phyloP scores from a whole-genome alignment of 2,888 invertebrate species.

The Himalopsyche kuldschensis region DNA sequence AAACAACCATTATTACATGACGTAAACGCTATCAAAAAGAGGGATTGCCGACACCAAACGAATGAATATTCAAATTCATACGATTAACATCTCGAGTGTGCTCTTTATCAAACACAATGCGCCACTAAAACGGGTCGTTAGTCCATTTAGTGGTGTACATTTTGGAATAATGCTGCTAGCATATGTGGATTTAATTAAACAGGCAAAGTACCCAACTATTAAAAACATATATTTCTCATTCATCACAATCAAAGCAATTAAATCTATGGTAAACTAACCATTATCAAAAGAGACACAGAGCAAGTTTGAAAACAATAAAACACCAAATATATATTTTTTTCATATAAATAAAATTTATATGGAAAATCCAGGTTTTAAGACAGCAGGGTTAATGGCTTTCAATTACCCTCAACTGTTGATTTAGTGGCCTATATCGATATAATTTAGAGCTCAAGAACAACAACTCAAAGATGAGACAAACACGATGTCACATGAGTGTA shows the following conservation, averaged over 20 bases:
- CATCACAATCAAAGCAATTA: background rate
- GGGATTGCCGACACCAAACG: background rate
- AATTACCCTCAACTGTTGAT: too few species aligned
- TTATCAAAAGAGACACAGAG: too few species aligned
- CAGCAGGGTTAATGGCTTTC: too few species aligned
- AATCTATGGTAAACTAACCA: too few species aligned
- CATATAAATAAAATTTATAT: too few species aligned
- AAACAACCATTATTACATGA: background rate
- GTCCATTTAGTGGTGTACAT: background rate
- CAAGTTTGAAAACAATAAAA: too few species aligned
- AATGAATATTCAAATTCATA: slow-evolving; percentile 7
- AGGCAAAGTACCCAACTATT: background rate
- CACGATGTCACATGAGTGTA: too few species aligned
- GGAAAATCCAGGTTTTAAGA: too few species aligned
- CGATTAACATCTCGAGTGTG: slow-evolving; percentile 4
- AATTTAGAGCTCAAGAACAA: too few species aligned
- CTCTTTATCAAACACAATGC: slow-evolving; percentile 1
- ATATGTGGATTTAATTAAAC: background rate
- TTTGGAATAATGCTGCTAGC: background rate
- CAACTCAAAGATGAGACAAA: too few species aligned
- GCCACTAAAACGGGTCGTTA: background rate
- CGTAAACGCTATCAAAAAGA: background rate
- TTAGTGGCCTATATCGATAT: too few species aligned
- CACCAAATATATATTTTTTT: too few species aligned
- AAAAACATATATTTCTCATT: background rate